Evolutionary conservation across 1,140 invertebrate genomes (phyloP), one percentile per base, ranked within the genome.

Genomic region (Bombus turneri): DNA sequence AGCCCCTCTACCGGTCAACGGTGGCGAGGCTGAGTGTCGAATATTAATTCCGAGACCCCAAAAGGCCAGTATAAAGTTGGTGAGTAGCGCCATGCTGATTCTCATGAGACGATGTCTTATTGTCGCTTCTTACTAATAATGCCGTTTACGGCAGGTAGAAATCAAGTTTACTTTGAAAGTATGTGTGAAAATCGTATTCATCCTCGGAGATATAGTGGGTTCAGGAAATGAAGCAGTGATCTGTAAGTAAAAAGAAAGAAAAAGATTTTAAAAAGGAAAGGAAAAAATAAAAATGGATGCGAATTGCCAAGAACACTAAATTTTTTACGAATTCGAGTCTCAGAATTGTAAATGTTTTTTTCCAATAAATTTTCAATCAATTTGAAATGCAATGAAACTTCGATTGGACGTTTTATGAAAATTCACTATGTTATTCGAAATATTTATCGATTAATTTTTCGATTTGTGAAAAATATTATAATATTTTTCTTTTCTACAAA

Each of bases 11-110:
- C 90, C 91, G 88, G 47, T 86, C 79, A 62, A 74, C 86, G 89
- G 91, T 91, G 86, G 89, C 82, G 91, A 91, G 91, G 91, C 88
- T 91, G 89, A 89, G 87, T 83, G 82, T 88, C 86, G 86, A 87
- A 90, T 79, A 75, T 87, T 87, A 90, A 90, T 86, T 86, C 92
- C 92, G 89, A 91, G 91, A 92, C 89, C 92, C 91, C 73, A 89
- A 92, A 92, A 90, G 93, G 93, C 92, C 92, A 93, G 88, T 92
- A 62, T 91, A 81, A 85, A n/a, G 71, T 93, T 93, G 94, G 94
- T 95, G 94, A 95, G 94, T 95, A 95, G 91, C 93, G 92, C 90
- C 88, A 92, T 87, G 85, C 88, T 91, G 89, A 91, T 92, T 90
- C 72, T 41, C 90, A 89, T 91, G 86, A 86, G 88, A 90, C 89